Conservation (phyloP, 1,140 invertebrate species). For the Drusus annulatus region DNA sequence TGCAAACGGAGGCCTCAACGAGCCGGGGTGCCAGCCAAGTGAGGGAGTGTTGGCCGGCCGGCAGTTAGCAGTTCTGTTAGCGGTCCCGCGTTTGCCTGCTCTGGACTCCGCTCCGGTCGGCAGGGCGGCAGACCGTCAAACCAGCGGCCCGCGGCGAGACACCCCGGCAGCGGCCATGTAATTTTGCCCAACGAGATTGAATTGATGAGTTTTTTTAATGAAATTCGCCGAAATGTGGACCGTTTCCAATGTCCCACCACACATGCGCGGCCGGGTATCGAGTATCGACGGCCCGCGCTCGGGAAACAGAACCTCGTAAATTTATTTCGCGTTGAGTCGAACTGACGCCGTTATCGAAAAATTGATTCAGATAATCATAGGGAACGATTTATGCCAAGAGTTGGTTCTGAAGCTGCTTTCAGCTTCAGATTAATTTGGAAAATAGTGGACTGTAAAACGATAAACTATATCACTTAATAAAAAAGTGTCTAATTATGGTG, state of each 20-base stretch:
- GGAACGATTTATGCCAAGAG: no score
- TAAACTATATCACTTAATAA: no score
- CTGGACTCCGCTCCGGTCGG: not conserved
- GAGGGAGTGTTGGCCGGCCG: no score
- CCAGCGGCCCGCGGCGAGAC: not conserved
- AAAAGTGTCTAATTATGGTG: no score
- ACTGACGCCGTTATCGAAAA: no score
- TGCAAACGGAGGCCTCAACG: not conserved
- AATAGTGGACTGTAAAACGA: no score
- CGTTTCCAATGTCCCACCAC: slow-evolving; percentile 31
- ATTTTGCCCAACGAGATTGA: slow-evolving; percentile 36
- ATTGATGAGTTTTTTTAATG: slow-evolving; percentile 42
- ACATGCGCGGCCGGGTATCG: not conserved
- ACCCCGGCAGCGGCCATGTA: slow-evolving; percentile 3
- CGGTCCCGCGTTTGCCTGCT: not conserved
- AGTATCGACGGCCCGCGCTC: no score
- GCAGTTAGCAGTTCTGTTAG: not conserved
- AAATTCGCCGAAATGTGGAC: slow-evolving; percentile 36
- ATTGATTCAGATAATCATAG: no score
- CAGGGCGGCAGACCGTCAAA: not conserved
- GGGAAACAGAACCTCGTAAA: no score
- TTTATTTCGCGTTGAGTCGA: no score
- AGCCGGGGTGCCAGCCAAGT: not conserved
- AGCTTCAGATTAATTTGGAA: no score
- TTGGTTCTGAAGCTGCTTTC: no score